Conservation (phyloP, 1,140 invertebrate genomes). For the Spodoptera frugiperda region DNA sequence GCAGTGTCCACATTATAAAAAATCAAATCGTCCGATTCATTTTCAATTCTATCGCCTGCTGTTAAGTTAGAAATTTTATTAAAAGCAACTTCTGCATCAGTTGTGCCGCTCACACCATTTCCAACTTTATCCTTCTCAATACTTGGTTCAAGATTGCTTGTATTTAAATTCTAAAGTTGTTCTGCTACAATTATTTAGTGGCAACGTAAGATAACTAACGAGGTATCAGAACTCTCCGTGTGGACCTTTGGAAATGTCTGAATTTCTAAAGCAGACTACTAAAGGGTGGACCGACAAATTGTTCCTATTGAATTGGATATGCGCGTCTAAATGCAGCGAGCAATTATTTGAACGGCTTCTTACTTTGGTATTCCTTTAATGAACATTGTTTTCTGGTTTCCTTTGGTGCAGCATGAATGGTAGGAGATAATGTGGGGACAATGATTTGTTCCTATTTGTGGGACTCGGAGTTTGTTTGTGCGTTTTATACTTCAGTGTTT, state of each 20-base stretch:
- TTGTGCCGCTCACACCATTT: constrained; percentile 41
- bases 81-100: constrained; percentile 32
- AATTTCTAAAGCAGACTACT: constrained; percentile 66
- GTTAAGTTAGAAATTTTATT: constrained; percentile 69
- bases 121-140: constrained; percentile 49
- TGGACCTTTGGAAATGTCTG: constrained; percentile 78
- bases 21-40: constrained; percentile 56
- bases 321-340: constrained; percentile 77
- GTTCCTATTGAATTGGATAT: constrained; percentile 78
- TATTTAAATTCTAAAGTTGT: constrained; percentile 44
- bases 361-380: constrained; percentile 82
- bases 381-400: constrained; percentile 79
- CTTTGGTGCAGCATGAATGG: constrained; percentile 71
- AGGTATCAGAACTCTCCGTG: constrained; percentile 76
- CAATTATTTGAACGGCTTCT: constrained; percentile 78
- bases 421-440: constrained; percentile 65
- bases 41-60: constrained; percentile 69
- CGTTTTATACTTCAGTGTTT: constrained; percentile 26
- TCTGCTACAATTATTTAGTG: constrained; percentile 82
- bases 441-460: constrained; percentile 66
- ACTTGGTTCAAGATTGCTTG: constrained; percentile 53
- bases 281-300: constrained; percentile 81
- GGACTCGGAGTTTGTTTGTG: constrained; percentile 57
- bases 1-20: constrained; percentile 46
- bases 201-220: constrained; percentile 78